Base-by-base conservation (phyloP, 1,140 invertebrate genomes). In the Dufourea novaeangliae region DNA sequence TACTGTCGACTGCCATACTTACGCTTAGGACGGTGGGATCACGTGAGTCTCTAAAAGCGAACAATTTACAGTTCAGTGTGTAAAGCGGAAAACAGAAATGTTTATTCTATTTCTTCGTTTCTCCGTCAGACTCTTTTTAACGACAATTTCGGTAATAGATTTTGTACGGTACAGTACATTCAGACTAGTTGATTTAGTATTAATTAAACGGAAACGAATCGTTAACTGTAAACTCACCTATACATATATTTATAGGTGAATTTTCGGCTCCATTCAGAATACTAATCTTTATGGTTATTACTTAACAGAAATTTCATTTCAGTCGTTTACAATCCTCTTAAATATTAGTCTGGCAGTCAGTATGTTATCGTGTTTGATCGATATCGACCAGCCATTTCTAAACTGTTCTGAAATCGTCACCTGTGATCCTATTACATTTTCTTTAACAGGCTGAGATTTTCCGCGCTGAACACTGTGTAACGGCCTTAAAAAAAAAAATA, bases 1-100 rank as follows among this genome's bases (percentile, higher is more conserved):
- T 75, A 63, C 66, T 82, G 52, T 70, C 34, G 62, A 84, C 79
- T 83, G 82, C 80, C 82, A 84, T 79, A 79, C 59, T 76, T 83
- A 84, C 52, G 63, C 71, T 80, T 72, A 62, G 46, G 63, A 71
- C 52, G 34, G 62, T 41, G 17, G 17, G 64, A 54, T 52, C 50
- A 69, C 63, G 78, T 83, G 72, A 80, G 62, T 44, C 50, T 54
- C 64, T 44, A 32, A 32, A n/a, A 17, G 69, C 34, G 57, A 83
- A 57, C 50, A 59, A 68, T 68, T 76, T 69, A 71, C 25, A 17
- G 71, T 83, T 54, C 41, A 66, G 41, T 52, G 44, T 14, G 25
- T 14, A 52, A 72, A 14, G 17, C n/a, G 29, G 34, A 66, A 27
- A 37, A 20, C 74, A 32, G 34, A 50, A 67, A 72, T 72, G 59